Percentiles rank a stretch among this genome's conserved stretches.
Evolutionary conservation across 2,888 invertebrate species (phyloP).

Genomic region (Chrysolina americana): DNA sequence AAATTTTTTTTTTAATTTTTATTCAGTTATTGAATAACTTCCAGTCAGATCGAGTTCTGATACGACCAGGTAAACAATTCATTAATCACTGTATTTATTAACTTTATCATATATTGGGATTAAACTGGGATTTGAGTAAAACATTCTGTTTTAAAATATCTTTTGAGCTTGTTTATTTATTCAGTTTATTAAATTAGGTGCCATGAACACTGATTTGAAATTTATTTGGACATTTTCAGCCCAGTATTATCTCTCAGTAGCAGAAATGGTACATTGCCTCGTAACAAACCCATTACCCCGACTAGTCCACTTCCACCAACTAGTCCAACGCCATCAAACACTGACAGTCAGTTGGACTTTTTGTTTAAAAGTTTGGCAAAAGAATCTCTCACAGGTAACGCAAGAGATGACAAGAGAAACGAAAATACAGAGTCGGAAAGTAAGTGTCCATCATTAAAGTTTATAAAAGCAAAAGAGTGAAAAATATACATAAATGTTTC

Average conservation of each 20-base stretch:
- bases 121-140: too few species aligned
- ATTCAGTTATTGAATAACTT: too few species aligned
- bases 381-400: constrained; percentile 74
- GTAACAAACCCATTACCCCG: constrained; percentile 58
- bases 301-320: constrained; percentile 50
- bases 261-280: constrained; percentile 67
- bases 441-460: constrained; percentile 47
- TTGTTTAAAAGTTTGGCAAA: constrained; percentile 84
- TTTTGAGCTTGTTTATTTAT: too few species aligned
- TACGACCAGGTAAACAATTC: too few species aligned
- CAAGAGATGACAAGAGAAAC: constrained; percentile 71
- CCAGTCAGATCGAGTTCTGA: too few species aligned
- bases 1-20: too few species aligned
- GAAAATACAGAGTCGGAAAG: constrained; percentile 72
- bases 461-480: background rate
- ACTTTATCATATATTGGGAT: too few species aligned
- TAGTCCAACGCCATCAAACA: constrained; percentile 63
- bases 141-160: too few species aligned
- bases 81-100: too few species aligned
- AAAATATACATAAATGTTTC: constrained; percentile 12
- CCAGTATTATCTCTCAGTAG: constrained; percentile 68
- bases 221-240: constrained; percentile 60
- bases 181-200: too few species aligned
- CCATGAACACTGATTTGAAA: too few species aligned
- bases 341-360: constrained; percentile 77